Conservation (phyloP, 2,797 vertebrate genomes). For the Champsocephalus gunnari region DNA sequence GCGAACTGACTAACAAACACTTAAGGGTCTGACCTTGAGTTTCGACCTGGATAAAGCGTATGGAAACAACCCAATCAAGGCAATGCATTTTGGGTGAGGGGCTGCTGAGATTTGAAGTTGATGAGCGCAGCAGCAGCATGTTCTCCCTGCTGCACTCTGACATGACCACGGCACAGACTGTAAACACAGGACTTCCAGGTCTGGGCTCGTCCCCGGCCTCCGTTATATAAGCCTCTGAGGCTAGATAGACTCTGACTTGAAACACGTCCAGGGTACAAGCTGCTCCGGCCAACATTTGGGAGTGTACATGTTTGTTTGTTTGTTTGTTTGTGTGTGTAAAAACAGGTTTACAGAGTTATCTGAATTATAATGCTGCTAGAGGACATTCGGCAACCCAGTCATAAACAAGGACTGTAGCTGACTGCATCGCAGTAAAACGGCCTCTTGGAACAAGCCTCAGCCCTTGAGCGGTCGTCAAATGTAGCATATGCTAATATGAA, state of each 20-base stretch:
- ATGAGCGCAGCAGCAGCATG: constrained; percentile 36
- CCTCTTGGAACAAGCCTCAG: neutral
- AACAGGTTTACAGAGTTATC: neutral
- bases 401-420: neutral
- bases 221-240: constrained; percentile 61
- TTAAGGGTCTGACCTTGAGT: neutral
- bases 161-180: constrained; percentile 49
- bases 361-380: constrained; percentile 1
- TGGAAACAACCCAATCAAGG: neutral
- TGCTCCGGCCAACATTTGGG: constrained; percentile 50
- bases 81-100: neutral
- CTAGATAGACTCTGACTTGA: constrained; percentile 53
- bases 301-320: constrained; percentile 28
- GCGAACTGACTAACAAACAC: neutral
- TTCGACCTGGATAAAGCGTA: neutral
- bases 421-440: neutral
- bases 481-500: neutral
- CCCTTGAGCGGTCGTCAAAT: neutral
- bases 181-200: constrained; percentile 81
- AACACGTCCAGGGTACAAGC: constrained; percentile 60
- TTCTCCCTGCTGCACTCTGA: constrained; percentile 58
- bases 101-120: constrained; percentile 41
- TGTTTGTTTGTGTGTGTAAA: constrained; percentile 21
- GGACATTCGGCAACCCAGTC: neutral
- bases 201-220: constrained; percentile 51